A percentile compares a stretch with the other conserved stretches of the same genome.
Conservation (phyloP, 1,140 invertebrate species). For the Ooceraea biroi region DNA sequence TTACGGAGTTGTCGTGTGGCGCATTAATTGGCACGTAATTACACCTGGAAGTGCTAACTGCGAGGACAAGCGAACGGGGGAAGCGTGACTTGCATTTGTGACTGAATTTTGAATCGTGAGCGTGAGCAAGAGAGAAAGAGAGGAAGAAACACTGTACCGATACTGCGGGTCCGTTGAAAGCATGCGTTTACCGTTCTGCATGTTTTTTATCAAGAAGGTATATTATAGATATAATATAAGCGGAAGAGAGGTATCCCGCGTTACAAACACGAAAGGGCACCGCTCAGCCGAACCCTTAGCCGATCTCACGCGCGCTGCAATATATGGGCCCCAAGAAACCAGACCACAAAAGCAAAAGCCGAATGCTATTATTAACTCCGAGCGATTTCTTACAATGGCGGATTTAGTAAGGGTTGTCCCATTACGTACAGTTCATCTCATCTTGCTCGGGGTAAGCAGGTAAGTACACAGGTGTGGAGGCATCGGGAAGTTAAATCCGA, state of each 20-base stretch:
- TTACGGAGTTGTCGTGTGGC: slow-evolving; percentile 29
- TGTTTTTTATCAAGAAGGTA: slow-evolving; percentile 45
- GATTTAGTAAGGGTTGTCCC: slow-evolving; percentile 78
- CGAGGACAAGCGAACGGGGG: neutral
- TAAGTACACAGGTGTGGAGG: slow-evolving; percentile 84
- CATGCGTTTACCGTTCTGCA: neutral
- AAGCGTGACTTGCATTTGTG: slow-evolving; percentile 10
- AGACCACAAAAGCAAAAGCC: slow-evolving; percentile 80
- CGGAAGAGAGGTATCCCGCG: slow-evolving; percentile 40
- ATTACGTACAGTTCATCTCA: slow-evolving; percentile 81
- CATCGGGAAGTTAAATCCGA: slow-evolving; percentile 82
- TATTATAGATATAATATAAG: slow-evolving; percentile 55
- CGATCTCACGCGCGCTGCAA: slow-evolving; percentile 69
- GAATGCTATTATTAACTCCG: slow-evolving; percentile 84
- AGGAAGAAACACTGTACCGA: neutral
- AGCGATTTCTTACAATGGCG: slow-evolving; percentile 82
- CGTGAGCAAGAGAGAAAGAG: too few species aligned
- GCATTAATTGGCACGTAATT: slow-evolving; percentile 47
- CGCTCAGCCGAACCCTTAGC: slow-evolving; percentile 47
- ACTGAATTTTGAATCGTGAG: neutral
- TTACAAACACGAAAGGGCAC: slow-evolving; percentile 61
- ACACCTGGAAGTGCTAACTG: slow-evolving; percentile 21
- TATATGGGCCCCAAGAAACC: slow-evolving; percentile 69
- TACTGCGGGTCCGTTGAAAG: neutral
- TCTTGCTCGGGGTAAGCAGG: slow-evolving; percentile 76